Evolutionary conservation across 2,888 invertebrate species (phyloP), one percentile per base, ranked within the genome.

Genomic region (Dolichomitus sp.): DNA sequence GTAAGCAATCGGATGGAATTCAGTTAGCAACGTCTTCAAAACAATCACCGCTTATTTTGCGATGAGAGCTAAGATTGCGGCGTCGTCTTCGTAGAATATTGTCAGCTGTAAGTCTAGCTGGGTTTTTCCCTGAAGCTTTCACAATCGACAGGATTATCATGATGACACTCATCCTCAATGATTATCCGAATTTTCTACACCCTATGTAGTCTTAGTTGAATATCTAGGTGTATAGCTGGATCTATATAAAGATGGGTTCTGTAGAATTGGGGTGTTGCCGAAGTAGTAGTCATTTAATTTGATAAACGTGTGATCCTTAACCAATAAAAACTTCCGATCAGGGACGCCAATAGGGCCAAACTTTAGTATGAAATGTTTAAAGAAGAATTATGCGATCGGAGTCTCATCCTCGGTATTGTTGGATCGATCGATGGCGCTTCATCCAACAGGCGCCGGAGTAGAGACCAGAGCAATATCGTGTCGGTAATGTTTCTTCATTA

Each of bases 401-500:
- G 85, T 86, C 40, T 85, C 86, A 86, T 85, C 76, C 79, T 66
- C 79, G 85, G 85, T 86, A 89, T 85, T 83, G 85, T 68, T 85
- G 84, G 87, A 89, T 89, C 90, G 89, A 90, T 89, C 87, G 87
- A 87, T 88, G 89, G 87, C 84, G 81, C 80, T 74, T 77, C 73
- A 70, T 83, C 69, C 80, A 69, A 69, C 54, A 68, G 23, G 59
- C 85, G 79, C 84, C 81, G 85, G 83, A 87, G 88, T 85, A 88
- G 83, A 85, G 86, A 86, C 87, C 69, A 87, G 87, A 87, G 90
- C 90, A 90, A 90, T 92, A 92, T 92, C 87, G 92, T 81, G 88
- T 84, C 86, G 86, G 90, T 91, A 90, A 92, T 91, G 92, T 92
- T 92, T 92, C 91, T 92, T 92, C 91, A 92, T 92, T 92, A 92